phyloP scores from a whole-genome alignment of 1,140 invertebrate species.

The Drosophila nigrodunni region DNA sequence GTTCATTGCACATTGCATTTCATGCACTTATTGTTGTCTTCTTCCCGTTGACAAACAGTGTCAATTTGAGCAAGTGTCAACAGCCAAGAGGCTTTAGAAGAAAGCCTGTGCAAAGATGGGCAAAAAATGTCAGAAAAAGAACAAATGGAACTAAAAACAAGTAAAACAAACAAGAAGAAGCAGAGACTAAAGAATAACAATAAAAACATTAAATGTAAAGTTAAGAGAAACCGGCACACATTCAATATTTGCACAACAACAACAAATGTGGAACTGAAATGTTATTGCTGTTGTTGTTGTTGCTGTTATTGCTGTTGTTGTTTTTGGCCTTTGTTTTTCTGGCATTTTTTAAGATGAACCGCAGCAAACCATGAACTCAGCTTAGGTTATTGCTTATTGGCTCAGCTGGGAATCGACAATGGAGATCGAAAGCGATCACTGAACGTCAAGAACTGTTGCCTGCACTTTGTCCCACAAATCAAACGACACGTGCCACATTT shows the following conservation, averaged over 20 bases:
- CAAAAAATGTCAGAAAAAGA: slow-evolving; percentile 34
- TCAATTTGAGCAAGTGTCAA: slow-evolving; percentile 42
- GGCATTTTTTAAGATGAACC: slow-evolving; percentile 24
- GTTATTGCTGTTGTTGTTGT: too few relatives aligned
- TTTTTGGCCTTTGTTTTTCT: slow-evolving; percentile 35
- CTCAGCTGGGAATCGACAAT: slow-evolving; percentile 27
- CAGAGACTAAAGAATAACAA: background rate
- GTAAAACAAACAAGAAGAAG: background rate
- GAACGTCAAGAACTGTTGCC: background rate
- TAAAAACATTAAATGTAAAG: slow-evolving; percentile 16
- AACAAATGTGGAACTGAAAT: slow-evolving; percentile 2
- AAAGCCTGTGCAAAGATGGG: slow-evolving; percentile 43
- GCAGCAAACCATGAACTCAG: slow-evolving; percentile 12
- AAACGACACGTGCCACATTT: too few relatives aligned
- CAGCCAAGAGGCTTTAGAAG: slow-evolving; percentile 22
- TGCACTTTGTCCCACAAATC: too few relatives aligned
- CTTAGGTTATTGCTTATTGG: slow-evolving; percentile 32
- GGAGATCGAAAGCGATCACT: slow-evolving; percentile 10
- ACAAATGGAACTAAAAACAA: slow-evolving; percentile 26
- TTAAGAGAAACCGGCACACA: slow-evolving; percentile 37
- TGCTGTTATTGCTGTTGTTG: background rate
- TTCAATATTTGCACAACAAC: slow-evolving; percentile 60
- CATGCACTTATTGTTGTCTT: slow-evolving; percentile 39
- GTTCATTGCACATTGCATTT: slow-evolving; percentile 56
- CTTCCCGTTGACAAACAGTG: slow-evolving; percentile 25